Percentiles rank a stretch among this genome's conserved stretches.
Evolutionary conservation across 1,140 invertebrate species (phyloP).

Genomic region (Phocides pigmalion): DNA sequence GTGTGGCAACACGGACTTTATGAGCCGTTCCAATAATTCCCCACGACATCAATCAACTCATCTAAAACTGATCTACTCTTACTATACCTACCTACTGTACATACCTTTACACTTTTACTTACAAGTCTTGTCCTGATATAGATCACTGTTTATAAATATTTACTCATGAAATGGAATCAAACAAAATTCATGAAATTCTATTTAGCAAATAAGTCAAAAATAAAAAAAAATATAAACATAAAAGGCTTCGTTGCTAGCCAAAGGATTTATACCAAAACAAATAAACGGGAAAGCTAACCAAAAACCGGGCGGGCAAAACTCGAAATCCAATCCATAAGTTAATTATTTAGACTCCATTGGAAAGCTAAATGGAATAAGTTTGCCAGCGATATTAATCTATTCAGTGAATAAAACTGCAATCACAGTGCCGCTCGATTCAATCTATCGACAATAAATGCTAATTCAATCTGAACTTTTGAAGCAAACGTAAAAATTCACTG

Average conservation of each 20-base stretch:
- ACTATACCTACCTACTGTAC: no score
- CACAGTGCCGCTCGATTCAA: conserved; percentile 52
- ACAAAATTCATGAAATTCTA: neutral
- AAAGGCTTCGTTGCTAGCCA: conserved; percentile 4
- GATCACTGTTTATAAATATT: neutral
- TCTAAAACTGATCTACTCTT: no score
- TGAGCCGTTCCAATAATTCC: no score
- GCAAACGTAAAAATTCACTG: conserved; percentile 54
- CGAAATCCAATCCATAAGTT: conserved; percentile 31
- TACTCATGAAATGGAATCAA: neutral
- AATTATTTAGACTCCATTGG: conserved; percentile 32
- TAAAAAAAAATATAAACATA: neutral
- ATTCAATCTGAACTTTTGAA: conserved; percentile 57
- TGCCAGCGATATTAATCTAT: conserved; percentile 44
- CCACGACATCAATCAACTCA: no score
- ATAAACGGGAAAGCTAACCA: conserved; percentile 12
- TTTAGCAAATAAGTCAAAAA: neutral
- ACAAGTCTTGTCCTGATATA: no score
- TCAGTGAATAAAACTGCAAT: conserved; percentile 54
- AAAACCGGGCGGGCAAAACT: conserved; percentile 9
- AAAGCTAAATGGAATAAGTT: conserved; percentile 37
- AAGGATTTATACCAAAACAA: conserved; percentile 23
- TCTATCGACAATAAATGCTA: conserved; percentile 64
- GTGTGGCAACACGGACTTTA: no score
- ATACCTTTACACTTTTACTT: no score